phyloP scores from a whole-genome alignment of 2,113 vertebrate genomes.

The Turnix velox region DNA sequence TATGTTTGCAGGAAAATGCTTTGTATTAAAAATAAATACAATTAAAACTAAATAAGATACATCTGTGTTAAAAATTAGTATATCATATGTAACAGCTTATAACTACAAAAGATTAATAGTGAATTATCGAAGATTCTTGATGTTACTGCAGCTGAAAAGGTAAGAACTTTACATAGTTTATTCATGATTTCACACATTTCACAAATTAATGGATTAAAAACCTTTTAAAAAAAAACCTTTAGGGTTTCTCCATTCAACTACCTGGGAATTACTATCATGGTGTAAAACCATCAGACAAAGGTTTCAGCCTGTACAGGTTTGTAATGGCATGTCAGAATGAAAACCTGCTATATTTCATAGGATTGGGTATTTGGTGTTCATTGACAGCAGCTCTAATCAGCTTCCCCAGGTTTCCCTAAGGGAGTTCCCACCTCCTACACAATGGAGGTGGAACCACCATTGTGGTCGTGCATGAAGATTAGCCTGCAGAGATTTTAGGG shows the following conservation, averaged over 20 bases:
- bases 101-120: not conserved
- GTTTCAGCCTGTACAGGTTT: not conserved
- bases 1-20: not conserved
- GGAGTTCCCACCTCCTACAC: too few species aligned
- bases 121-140: not conserved
- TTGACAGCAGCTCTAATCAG: constrained; percentile 25
- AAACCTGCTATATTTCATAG: not conserved
- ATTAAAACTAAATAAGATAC: not conserved
- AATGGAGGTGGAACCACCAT: too few species aligned
- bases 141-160: not conserved
- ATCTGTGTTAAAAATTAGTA: not conserved
- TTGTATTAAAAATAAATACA: not conserved
- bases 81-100: not conserved
- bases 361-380: constrained; percentile 4
- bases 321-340: not conserved
- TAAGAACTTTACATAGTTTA: not conserved
- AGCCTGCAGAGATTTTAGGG: constrained; percentile 19
- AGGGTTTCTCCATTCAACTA: not conserved
- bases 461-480: constrained; percentile 31
- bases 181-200: not conserved
- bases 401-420: not conserved
- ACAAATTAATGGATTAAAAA: not conserved
- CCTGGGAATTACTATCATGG: not conserved
- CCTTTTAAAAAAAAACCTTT: too few species aligned
- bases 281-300: not conserved